A percentile compares a stretch with the other conserved stretches of the same genome.
phyloP scores from a whole-genome alignment of 2,888 invertebrate species.

The Clepsis dumicolana region DNA sequence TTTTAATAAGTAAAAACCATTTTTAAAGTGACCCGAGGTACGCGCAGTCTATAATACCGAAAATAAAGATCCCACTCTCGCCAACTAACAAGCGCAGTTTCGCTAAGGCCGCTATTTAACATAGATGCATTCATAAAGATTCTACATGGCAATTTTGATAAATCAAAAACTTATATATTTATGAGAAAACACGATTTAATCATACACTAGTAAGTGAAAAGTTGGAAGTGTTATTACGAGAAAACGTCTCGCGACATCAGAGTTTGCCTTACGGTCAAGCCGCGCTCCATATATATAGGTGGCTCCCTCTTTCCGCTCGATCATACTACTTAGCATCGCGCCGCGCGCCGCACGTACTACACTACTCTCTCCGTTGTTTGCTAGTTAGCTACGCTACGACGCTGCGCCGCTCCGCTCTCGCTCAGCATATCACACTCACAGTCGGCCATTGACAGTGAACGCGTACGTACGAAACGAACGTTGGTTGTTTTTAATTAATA shows the following conservation, averaged over 20 bases:
- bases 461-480: conserved; percentile 8
- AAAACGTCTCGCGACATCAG: conserved; percentile 28
- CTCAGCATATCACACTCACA: too few species aligned
- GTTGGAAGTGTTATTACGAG: conserved; percentile 38
- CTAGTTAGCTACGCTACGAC: not conserved
- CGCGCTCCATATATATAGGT: conserved; percentile 20
- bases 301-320: conserved; percentile 7
- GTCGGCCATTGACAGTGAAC: not conserved
- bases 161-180: not conserved
- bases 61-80: conserved; percentile 16
- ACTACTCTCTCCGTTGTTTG: not conserved
- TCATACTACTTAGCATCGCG: conserved; percentile 9
- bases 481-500: conserved; percentile 15
- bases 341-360: conserved; percentile 8
- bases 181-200: conserved; percentile 26
- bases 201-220: conserved; percentile 36
- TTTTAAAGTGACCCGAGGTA: conserved; percentile 37
- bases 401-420: not conserved
- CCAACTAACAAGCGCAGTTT: not conserved
- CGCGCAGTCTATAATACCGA: conserved; percentile 24
- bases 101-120: conserved; percentile 8
- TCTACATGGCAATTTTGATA: not conserved
- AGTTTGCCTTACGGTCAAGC: conserved; percentile 24
- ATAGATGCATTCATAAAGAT: conserved; percentile 35
- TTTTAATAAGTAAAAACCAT: conserved; percentile 37